phyloP scores from a whole-genome alignment of 1,140 invertebrate species.

The Macrobrachium nipponense region DNA sequence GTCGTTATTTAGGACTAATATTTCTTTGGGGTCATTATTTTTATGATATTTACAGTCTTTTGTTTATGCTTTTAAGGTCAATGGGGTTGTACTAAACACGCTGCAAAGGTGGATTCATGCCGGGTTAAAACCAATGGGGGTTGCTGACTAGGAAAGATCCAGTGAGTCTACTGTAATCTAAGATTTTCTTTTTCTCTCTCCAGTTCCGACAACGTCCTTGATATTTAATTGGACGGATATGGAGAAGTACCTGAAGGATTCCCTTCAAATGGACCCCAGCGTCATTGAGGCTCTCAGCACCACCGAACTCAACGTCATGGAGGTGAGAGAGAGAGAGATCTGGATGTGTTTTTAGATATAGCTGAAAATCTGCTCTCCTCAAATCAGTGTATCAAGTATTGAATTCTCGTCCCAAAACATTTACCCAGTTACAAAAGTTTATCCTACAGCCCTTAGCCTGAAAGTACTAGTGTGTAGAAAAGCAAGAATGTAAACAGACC shows the following conservation, averaged over 20 bases:
- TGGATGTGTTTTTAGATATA: neutral
- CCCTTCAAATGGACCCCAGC: neutral
- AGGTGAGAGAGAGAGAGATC: constrained; percentile 12
- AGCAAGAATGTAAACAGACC: too few species aligned
- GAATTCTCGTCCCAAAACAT: neutral
- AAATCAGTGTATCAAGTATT: neutral
- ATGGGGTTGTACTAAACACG: neutral
- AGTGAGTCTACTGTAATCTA: too few species aligned
- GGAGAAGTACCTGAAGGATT: constrained; percentile 30
- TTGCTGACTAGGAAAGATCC: neutral
- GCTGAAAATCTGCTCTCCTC: neutral
- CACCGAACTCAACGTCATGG: constrained; percentile 39
- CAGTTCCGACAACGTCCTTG: constrained; percentile 29
- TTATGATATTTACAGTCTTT: neutral
- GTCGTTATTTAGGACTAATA: neutral
- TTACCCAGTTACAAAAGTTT: too few species aligned
- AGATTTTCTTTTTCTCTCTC: neutral
- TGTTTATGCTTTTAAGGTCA: neutral
- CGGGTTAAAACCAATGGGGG: neutral
- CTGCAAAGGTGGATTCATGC: neutral
- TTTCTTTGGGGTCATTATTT: neutral
- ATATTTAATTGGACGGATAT: constrained; percentile 37
- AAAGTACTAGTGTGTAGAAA: too few species aligned
- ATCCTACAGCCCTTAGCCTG: too few species aligned
- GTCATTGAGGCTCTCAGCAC: constrained; percentile 33